These are phyloP conservation scores for Phaonia tiefii DNA, from an alignment of 2,888 invertebrate species.

Conservation along the genomic window DNA sequence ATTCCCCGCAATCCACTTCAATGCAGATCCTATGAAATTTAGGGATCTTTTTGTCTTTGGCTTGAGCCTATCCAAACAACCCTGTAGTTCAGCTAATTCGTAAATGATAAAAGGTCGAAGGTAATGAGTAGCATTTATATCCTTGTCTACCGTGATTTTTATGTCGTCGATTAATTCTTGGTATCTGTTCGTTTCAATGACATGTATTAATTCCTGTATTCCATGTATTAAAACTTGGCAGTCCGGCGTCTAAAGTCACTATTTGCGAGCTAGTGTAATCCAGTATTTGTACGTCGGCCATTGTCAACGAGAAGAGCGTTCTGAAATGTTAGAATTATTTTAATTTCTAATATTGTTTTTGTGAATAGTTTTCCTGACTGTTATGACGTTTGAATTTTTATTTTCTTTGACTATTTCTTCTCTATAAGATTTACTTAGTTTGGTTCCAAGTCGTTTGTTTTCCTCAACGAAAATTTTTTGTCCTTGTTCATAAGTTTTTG, in stretches of 20 bases:
- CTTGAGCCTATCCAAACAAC: too few species aligned
- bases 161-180: not conserved
- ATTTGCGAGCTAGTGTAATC: conserved; percentile 33
- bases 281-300: conserved; percentile 34
- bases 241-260: conserved; percentile 24
- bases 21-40: conserved; percentile 10
- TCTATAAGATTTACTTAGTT: conserved; percentile 22
- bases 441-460: too few species aligned
- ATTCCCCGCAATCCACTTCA: conserved; percentile 18
- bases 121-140: conserved; percentile 9
- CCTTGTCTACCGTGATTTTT: not conserved
- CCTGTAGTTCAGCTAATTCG: conserved; percentile 10
- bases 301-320: not conserved
- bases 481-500: conserved; percentile 28
- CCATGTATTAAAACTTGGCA: too few species aligned
- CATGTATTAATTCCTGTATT: conserved; percentile 37
- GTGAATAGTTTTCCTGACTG: conserved; percentile 13
- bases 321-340: conserved; percentile 23
- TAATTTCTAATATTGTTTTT: conserved; percentile 27
- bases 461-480: conserved; percentile 28
- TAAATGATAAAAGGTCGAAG: not conserved
- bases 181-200: not conserved
- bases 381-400: conserved; percentile 10
- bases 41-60: conserved; percentile 2
- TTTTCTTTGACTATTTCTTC: conserved; percentile 48